phyloP scores from a whole-genome alignment of 53 echinoderm and acorn worm genomes.

The Actinopyga echinites region DNA sequence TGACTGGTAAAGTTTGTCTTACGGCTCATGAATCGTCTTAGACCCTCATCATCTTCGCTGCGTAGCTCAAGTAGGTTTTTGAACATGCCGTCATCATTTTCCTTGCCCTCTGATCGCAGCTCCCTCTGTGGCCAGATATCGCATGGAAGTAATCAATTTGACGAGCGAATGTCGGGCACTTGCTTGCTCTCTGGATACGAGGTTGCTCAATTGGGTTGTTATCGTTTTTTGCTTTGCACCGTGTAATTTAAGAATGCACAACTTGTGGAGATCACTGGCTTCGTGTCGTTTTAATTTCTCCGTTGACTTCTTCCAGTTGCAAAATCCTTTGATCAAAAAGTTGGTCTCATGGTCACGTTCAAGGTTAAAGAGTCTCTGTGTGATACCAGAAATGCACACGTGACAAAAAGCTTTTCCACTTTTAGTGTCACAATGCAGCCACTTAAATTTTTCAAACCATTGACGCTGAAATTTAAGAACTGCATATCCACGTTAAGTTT shows the following conservation, averaged over 20 bases:
- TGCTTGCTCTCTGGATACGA: constrained; percentile 15
- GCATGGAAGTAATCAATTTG: constrained; percentile 40
- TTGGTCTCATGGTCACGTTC: constrained; percentile 19
- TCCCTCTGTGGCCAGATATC: constrained; percentile 39
- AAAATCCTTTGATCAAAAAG: constrained; percentile 33
- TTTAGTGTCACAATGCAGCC: constrained; percentile 1
- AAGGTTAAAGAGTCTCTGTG: not conserved
- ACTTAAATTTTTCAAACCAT: not conserved
- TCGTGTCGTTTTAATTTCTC: constrained; percentile 41
- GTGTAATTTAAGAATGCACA: constrained; percentile 16
- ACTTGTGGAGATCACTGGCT: constrained; percentile 30
- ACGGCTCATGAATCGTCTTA: constrained; percentile 31
- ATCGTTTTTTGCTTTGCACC: not conserved
- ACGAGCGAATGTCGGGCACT: constrained; percentile 33
- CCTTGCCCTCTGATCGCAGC: constrained; percentile 40
- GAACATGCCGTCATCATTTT: constrained; percentile 32
- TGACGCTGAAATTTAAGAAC: constrained; percentile 30
- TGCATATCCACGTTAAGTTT: constrained; percentile 16
- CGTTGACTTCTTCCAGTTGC: constrained; percentile 39
- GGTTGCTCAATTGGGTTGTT: constrained; percentile 33
- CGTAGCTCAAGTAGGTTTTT: not conserved
- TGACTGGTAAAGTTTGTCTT: constrained; percentile 19
- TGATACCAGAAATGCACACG: constrained; percentile 13
- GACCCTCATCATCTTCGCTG: constrained; percentile 24
- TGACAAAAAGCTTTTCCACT: constrained; percentile 11